A percentile compares a stretch with the other conserved stretches of the same genome.
Evolutionary conservation across 2,113 vertebrate genomes (phyloP).

Genomic region (Ctenodactylus gundi): DNA sequence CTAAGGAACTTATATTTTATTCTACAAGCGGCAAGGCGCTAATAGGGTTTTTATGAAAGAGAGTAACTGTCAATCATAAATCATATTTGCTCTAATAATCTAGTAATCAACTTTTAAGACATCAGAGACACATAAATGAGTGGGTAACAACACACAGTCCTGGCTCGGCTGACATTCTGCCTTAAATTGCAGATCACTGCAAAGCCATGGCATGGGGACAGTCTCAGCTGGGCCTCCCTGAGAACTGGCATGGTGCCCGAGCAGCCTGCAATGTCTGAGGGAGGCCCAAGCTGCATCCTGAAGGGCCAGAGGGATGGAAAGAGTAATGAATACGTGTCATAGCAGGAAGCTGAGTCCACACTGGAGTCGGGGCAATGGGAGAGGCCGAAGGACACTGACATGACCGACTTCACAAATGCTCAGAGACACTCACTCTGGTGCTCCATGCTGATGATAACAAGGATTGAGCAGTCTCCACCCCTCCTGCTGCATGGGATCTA

Average conservation of each 20-base stretch:
- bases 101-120: not conserved
- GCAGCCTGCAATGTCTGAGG: too few species aligned
- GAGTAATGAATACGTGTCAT: not conserved
- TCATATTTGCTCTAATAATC: not conserved
- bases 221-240: too few species aligned
- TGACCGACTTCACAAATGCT: not conserved
- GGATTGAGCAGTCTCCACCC: not conserved
- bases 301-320: not conserved
- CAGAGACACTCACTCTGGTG: not conserved
- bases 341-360: not conserved
- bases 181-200: not conserved
- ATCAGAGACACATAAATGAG: not conserved
- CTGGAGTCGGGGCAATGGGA: not conserved
- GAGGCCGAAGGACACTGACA: too few species aligned
- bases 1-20: not conserved
- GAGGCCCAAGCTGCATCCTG: not conserved
- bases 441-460: not conserved
- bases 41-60: not conserved
- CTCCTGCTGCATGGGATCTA: not conserved
- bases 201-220: accelerated
- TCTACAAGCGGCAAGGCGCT: not conserved
- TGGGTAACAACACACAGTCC: too few species aligned
- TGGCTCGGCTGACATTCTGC: not conserved
- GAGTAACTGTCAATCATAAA: too few species aligned
- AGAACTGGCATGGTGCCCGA: too few species aligned